Evolutionary conservation across 2,797 vertebrate genomes (phyloP), one percentile per base, ranked within the genome.

Genomic region (Parambassis ranga): DNA sequence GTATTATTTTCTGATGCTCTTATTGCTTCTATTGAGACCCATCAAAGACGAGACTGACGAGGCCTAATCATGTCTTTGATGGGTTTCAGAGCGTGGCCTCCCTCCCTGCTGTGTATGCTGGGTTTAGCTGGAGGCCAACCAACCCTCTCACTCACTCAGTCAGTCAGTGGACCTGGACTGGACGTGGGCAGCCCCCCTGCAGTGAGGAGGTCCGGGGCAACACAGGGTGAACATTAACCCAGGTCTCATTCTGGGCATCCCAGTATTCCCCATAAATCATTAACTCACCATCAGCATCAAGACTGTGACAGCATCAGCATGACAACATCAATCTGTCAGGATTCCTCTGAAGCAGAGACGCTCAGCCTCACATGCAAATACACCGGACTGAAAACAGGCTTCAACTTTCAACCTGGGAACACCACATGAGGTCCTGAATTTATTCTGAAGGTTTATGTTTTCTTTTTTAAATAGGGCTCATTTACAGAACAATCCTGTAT

Each of bases 141-240:
- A n/a, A 60, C 30, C n/a, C n/a, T n/a, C n/a, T 74, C 76, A 70
- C 70, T 52, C 69, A 48, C 26, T 79, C 74, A 64, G 51, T 50
- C 72, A 61, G 67, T 60, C 56, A 71, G 66, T 73, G 60, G 60
- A 44, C 64, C 55, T 60, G 64, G 59, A 67, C 65, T 70, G 76
- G 64, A 71, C 75, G 78, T 46, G 62, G 68, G 76, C 59, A 63
- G 80, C 64, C 79, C 80, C 79, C 87, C 75, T n/a, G n/a, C 32
- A 58, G 49, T 84, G 84, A 86, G 75, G 81, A 71, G 80, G 75
- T 82, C 75, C 35, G 15, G 58, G 10, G 14, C 79, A 55, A 77
- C n/a, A n/a, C n/a, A 69, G 76, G 87, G 85, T 91, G 90, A 93
- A 93, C 87, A 93, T 93, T 93, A 93, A 93, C 92, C 83, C 60